These are phyloP conservation scores for Nannobrachium achirus DNA, from an alignment of 2,113 vertebrate genomes.

Conservation along the genomic window DNA sequence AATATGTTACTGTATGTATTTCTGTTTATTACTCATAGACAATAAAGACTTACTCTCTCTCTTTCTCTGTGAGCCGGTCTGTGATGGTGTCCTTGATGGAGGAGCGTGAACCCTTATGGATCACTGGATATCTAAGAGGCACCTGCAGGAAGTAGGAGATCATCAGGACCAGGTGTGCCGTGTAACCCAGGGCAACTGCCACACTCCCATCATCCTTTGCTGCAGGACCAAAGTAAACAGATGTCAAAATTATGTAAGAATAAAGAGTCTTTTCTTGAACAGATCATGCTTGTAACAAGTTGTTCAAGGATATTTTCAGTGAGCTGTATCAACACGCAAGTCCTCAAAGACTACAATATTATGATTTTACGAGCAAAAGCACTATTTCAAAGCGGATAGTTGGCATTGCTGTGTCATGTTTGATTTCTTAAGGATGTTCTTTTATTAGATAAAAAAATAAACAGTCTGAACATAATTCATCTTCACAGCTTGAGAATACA, in stretches of 20 bases:
- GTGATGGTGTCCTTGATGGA: slow-evolving; percentile 98
- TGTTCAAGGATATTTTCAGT: background rate
- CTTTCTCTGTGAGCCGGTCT: slow-evolving; percentile 95
- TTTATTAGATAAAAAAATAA: slow-evolving; percentile 32
- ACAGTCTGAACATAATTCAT: slow-evolving; percentile 18
- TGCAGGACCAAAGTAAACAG: slow-evolving; percentile 64
- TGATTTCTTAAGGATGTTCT: slow-evolving; percentile 24
- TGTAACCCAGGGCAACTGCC: slow-evolving; percentile 96
- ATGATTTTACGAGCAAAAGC: slow-evolving; percentile 18
- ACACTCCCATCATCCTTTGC: slow-evolving; percentile 97
- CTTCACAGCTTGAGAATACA: slow-evolving; percentile 39
- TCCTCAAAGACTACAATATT: background rate
- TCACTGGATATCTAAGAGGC: slow-evolving; percentile 95
- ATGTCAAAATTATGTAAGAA: background rate
- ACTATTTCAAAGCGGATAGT: slow-evolving; percentile 30
- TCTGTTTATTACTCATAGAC: too few species aligned
- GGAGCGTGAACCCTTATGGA: slow-evolving; percentile 96
- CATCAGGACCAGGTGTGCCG: slow-evolving; percentile 97
- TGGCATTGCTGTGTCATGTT: background rate
- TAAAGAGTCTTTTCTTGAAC: background rate
- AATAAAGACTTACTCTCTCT: slow-evolving; percentile 91
- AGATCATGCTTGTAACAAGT: slow-evolving; percentile 2
- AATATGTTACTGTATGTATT: too few species aligned
- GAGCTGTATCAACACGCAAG: slow-evolving; percentile 10
- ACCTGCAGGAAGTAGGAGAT: slow-evolving; percentile 97